A percentile compares a stretch with the other conserved stretches of the same genome.
These are phyloP conservation scores for Petrocephalus zakoni DNA, from an alignment of 2,113 vertebrate genomes.

Conservation along the genomic window DNA sequence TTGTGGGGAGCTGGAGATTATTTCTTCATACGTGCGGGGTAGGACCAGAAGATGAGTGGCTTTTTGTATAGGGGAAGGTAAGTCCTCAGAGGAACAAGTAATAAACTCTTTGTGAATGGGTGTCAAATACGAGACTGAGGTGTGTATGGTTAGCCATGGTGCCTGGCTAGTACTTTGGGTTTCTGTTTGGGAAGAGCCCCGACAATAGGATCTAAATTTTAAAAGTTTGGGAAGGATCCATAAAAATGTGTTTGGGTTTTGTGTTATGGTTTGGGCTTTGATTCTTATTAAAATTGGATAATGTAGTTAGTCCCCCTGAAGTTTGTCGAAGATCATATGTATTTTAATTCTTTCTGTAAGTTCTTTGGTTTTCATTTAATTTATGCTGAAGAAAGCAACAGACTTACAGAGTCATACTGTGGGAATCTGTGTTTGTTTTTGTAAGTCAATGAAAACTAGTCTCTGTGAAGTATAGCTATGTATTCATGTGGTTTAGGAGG, in stretches of 20 bases:
- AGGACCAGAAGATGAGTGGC: constrained; percentile 52
- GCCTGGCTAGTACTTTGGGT: neutral
- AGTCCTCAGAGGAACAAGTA: constrained; percentile 29
- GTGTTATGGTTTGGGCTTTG: neutral
- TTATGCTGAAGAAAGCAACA: neutral
- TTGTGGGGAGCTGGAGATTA: neutral
- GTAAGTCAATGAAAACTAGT: neutral
- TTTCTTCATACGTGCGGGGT: constrained; percentile 16
- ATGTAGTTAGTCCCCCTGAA: neutral
- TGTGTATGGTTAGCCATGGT: neutral
- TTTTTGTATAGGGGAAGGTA: constrained; percentile 64
- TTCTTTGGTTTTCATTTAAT: neutral
- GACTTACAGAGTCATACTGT: neutral
- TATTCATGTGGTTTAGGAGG: neutral
- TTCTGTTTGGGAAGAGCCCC: neutral
- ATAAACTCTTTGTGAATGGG: neutral
- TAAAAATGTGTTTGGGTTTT: neutral
- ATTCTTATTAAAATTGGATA: neutral
- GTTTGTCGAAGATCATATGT: neutral
- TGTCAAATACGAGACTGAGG: neutral
- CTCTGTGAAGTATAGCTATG: neutral
- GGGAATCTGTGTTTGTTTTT: neutral
- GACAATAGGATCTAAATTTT: neutral
- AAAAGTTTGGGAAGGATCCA: neutral
- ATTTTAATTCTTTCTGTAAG: neutral